Conservation (phyloP, 2,888 invertebrate species). For the Epistrophella euchroma region DNA sequence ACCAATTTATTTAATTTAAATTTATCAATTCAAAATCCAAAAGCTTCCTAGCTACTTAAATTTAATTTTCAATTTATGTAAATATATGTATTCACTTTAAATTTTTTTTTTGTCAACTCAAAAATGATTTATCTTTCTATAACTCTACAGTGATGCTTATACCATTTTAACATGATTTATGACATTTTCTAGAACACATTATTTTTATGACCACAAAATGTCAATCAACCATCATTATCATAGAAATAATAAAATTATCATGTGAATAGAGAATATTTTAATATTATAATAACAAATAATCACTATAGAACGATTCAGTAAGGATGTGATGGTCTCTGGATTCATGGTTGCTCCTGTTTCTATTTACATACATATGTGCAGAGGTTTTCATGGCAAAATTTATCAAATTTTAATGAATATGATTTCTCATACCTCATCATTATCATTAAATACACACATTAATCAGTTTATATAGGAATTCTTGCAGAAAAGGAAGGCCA, state of each 20-base stretch:
- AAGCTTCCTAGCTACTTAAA: neutral
- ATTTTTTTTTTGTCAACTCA: neutral
- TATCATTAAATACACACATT: conserved; percentile 25
- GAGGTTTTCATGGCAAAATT: conserved; percentile 19
- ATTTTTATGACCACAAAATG: conserved; percentile 21
- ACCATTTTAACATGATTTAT: neutral
- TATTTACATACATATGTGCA: neutral
- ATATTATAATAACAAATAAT: conserved; percentile 44
- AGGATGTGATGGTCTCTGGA: neutral
- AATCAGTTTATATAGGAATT: conserved; percentile 57
- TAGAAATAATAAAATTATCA: conserved; percentile 26
- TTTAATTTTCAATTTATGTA: neutral
- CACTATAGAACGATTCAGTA: conserved; percentile 13
- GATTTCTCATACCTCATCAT: conserved; percentile 24
- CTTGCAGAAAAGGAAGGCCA: conserved; percentile 40
- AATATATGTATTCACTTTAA: neutral
- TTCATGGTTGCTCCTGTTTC: neutral
- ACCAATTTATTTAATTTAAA: neutral
- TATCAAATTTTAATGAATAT: conserved; percentile 67
- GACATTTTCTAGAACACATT: conserved; percentile 14
- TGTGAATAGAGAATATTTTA: conserved; percentile 24
- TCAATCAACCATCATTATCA: conserved; percentile 33
- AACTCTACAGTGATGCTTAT: too few relatives aligned
- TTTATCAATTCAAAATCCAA: neutral
- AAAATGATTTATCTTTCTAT: neutral